Conservation (phyloP, 2,113 vertebrate genomes). For the Hydrochoerus hydrochaeris region DNA sequence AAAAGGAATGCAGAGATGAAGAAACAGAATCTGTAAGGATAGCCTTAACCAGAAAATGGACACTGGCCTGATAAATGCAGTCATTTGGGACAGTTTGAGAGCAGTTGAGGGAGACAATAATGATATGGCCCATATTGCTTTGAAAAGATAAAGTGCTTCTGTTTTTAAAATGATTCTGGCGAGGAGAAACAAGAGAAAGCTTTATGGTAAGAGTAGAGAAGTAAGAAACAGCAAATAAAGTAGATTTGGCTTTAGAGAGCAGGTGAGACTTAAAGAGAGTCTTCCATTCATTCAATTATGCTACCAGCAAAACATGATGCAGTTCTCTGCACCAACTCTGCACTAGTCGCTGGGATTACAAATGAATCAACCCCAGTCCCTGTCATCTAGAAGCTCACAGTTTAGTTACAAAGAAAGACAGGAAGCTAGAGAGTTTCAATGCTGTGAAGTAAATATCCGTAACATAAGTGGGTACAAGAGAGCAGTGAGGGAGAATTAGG, state of each 20-base stretch:
- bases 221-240: constrained; percentile 14
- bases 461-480: background rate
- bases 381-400: background rate
- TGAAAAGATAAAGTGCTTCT: constrained; percentile 47
- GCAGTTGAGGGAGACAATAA: constrained; percentile 17
- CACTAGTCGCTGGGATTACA: background rate
- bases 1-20: background rate
- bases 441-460: background rate
- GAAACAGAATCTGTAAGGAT: background rate
- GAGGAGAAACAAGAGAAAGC: background rate
- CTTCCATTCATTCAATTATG: background rate
- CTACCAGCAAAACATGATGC: background rate
- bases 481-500: fast-evolving
- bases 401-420: background rate
- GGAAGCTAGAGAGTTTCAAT: background rate
- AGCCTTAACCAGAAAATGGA: background rate
- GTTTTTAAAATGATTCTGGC: constrained; percentile 61
- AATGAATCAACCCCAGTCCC: background rate
- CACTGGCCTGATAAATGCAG: constrained; percentile 13
- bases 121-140: constrained; percentile 18
- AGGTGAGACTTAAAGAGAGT: background rate
- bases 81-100: constrained; percentile 43
- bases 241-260: background rate
- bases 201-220: background rate
- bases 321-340: background rate